Conservation (phyloP, 2,888 invertebrate genomes). For the Pyrrhosoma nymphula region DNA sequence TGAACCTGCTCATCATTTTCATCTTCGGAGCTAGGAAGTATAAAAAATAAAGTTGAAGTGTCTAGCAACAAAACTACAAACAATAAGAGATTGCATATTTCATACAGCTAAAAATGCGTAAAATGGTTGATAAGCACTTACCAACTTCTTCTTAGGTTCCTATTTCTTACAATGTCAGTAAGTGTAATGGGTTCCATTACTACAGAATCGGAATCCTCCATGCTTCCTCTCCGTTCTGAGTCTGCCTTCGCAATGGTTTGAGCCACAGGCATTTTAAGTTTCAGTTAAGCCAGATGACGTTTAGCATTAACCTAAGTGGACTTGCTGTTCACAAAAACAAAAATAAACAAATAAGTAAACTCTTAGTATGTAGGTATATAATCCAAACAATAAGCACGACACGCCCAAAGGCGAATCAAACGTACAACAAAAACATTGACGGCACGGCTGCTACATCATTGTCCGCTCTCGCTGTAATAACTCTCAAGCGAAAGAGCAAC, state of each 20-base stretch:
- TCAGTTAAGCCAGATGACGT: not conserved
- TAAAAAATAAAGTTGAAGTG: not conserved
- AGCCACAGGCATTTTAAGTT: slow-evolving; percentile 60
- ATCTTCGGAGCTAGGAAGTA: slow-evolving; percentile 61
- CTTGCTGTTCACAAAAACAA: slow-evolving; percentile 28
- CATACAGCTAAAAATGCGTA: too few species aligned
- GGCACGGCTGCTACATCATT: not conserved
- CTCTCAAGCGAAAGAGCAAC: not conserved
- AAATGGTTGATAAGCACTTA: not conserved
- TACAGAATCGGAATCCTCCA: slow-evolving; percentile 44
- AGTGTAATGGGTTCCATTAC: slow-evolving; percentile 57
- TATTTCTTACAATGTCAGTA: slow-evolving; percentile 46
- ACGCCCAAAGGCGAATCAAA: not conserved
- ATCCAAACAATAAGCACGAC: not conserved
- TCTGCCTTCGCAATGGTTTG: slow-evolving; percentile 1
- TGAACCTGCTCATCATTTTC: slow-evolving; percentile 52
- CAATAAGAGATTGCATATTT: not conserved
- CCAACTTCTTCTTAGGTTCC: slow-evolving; percentile 36
- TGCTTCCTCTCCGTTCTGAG: not conserved
- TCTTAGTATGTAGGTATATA: too few species aligned
- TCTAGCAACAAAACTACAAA: not conserved
- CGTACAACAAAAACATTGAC: not conserved
- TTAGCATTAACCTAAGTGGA: slow-evolving; percentile 53
- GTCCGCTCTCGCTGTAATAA: not conserved
- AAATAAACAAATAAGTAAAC: not conserved